These are phyloP conservation scores for Eclectus roratus DNA, from an alignment of 2,113 vertebrate species.

Conservation along the genomic window DNA sequence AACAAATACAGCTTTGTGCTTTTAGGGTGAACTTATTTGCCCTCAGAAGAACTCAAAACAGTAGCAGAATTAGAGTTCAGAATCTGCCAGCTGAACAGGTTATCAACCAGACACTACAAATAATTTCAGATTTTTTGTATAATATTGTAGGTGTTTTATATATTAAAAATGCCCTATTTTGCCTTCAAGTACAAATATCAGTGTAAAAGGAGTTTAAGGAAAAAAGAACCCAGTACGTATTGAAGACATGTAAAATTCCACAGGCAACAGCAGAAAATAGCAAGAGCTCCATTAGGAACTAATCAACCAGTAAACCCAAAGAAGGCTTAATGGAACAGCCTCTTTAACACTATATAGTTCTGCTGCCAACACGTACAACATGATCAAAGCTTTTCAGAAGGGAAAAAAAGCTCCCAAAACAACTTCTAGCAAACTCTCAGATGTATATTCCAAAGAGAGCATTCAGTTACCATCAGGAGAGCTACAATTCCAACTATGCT, in stretches of 20 bases:
- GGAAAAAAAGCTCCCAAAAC: background rate
- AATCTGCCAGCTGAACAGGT: background rate
- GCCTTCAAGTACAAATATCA: background rate
- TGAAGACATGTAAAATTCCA: background rate
- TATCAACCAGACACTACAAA: background rate
- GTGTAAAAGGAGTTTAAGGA: background rate
- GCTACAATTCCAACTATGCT: background rate
- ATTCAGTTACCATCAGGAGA: background rate
- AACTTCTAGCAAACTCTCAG: background rate
- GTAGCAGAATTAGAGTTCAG: background rate
- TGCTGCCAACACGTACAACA: background rate
- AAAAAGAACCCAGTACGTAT: background rate
- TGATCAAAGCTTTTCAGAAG: background rate
- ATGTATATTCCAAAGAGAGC: background rate
- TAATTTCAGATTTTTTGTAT: background rate
- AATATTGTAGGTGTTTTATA: background rate
- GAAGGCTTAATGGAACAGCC: background rate
- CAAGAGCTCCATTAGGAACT: background rate
- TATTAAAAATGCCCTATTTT: background rate
- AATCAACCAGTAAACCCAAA: constrained; percentile 1
- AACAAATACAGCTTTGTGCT: background rate
- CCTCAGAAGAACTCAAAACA: background rate
- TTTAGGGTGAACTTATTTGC: background rate
- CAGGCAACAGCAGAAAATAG: background rate
- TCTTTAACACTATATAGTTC: background rate